Conservation (phyloP, 2,797 vertebrate species). For the Sebastes goodei region DNA sequence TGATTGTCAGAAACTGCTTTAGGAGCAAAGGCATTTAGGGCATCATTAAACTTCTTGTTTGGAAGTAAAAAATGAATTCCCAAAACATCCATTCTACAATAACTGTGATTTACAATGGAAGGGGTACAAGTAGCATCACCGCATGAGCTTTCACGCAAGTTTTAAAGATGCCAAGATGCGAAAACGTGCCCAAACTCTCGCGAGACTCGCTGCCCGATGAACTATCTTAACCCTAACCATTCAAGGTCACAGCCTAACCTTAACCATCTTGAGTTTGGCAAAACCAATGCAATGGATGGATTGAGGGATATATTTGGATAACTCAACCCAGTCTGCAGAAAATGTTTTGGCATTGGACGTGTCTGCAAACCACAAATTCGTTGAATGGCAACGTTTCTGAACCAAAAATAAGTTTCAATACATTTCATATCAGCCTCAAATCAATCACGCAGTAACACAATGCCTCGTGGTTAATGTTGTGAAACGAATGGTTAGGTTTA, state of each 20-base stretch:
- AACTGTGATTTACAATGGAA: neutral
- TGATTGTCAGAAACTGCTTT: neutral
- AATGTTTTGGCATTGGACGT: too few species aligned
- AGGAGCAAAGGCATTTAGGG: neutral
- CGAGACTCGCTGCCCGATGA: too few species aligned
- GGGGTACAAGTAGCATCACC: neutral
- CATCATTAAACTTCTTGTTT: neutral
- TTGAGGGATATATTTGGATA: neutral
- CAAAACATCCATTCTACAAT: neutral
- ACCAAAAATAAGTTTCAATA: too few species aligned
- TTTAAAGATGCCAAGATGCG: neutral
- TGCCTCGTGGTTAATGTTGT: too few species aligned
- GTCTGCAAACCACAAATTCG: rapidly evolving
- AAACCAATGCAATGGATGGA: neutral
- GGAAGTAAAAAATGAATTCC: neutral
- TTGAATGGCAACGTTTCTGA: too few species aligned
- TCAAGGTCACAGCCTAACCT: too few species aligned
- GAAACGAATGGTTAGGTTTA: too few species aligned
- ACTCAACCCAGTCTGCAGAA: neutral
- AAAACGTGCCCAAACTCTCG: too few species aligned
- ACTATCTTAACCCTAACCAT: too few species aligned
- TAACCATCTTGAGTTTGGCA: neutral
- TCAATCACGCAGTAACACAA: too few species aligned
- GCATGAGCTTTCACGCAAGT: neutral
- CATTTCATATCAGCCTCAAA: too few species aligned